phyloP scores from a whole-genome alignment of 2,888 invertebrate species.

The Andrena hattorfiana region DNA sequence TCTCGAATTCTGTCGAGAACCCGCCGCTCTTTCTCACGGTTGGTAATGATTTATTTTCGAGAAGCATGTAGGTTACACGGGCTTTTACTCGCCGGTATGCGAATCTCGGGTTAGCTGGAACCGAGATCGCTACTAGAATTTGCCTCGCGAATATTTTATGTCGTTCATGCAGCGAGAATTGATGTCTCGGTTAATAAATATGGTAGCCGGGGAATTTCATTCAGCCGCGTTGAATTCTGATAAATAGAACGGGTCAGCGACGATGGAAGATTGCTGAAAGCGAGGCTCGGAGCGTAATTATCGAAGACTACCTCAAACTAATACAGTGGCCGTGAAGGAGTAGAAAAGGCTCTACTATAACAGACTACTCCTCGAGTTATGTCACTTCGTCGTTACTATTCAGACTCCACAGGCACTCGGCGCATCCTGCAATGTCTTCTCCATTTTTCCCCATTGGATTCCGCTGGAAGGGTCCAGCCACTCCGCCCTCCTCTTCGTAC shows the following conservation, averaged over 20 bases:
- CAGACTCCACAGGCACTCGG: background rate
- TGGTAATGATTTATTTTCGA: slow-evolving; percentile 53
- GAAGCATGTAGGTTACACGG: slow-evolving; percentile 16
- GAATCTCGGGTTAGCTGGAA: slow-evolving; percentile 4
- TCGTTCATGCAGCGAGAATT: slow-evolving; percentile 3
- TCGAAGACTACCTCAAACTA: background rate
- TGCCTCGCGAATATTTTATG: background rate
- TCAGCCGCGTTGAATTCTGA: slow-evolving; percentile 26
- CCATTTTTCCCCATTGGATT: background rate
- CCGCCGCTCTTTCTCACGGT: slow-evolving; percentile 45
- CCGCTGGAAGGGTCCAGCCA: background rate
- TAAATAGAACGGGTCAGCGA: background rate
- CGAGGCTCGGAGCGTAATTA: background rate
- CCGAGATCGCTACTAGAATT: slow-evolving; percentile 24
- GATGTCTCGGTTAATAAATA: slow-evolving; percentile 17
- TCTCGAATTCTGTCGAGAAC: slow-evolving; percentile 27
- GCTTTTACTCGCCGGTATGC: background rate
- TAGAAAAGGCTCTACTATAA: background rate
- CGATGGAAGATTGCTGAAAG: background rate
- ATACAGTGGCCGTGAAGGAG: background rate
- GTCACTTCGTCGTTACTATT: background rate
- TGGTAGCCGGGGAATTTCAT: slow-evolving; percentile 30
- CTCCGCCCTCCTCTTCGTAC: background rate
- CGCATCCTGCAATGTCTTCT: background rate
- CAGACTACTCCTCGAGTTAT: background rate